These are phyloP conservation scores for Epinephelus malabaricus DNA, from an alignment of 2,797 vertebrate genomes.

Conservation along the genomic window DNA sequence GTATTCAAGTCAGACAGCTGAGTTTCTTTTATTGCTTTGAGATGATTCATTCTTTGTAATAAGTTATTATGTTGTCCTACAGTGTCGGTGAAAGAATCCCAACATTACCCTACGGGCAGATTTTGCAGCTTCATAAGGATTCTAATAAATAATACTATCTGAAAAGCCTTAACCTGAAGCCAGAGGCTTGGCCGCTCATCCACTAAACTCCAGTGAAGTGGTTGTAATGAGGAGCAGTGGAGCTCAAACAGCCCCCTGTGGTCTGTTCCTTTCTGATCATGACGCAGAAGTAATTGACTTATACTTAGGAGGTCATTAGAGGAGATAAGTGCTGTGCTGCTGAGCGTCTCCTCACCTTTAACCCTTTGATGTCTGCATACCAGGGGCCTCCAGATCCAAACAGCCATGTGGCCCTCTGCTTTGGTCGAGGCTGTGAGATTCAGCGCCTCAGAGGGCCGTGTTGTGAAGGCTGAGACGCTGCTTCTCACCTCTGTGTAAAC, in stretches of 20 bases:
- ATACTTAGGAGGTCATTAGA: conserved; percentile 84
- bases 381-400: conserved; percentile 38
- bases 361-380: conserved; percentile 81
- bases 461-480: not conserved
- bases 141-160: not conserved
- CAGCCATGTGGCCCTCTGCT: conserved; percentile 24
- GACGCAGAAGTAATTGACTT: conserved; percentile 88
- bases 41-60: not conserved
- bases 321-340: conserved; percentile 78
- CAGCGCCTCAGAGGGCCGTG: conserved; percentile 31
- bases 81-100: too few species aligned
- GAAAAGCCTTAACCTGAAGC: not conserved
- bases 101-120: not conserved
- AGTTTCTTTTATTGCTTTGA: not conserved
- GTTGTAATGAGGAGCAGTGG: conserved; percentile 80
- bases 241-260: conserved; percentile 75
- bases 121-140: not conserved
- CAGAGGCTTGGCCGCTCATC: conserved; percentile 12
- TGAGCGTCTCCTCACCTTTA: conserved; percentile 75
- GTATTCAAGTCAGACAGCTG: not conserved
- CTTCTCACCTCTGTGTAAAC: conserved; percentile 46
- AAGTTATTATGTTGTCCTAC: not conserved
- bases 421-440: conserved; percentile 32
- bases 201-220: conserved; percentile 71
- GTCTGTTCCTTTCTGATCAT: conserved; percentile 83